These are phyloP conservation scores for Chaetophractus vellerosus DNA, from an alignment of 2,797 vertebrate genomes.

Conservation along the genomic window DNA sequence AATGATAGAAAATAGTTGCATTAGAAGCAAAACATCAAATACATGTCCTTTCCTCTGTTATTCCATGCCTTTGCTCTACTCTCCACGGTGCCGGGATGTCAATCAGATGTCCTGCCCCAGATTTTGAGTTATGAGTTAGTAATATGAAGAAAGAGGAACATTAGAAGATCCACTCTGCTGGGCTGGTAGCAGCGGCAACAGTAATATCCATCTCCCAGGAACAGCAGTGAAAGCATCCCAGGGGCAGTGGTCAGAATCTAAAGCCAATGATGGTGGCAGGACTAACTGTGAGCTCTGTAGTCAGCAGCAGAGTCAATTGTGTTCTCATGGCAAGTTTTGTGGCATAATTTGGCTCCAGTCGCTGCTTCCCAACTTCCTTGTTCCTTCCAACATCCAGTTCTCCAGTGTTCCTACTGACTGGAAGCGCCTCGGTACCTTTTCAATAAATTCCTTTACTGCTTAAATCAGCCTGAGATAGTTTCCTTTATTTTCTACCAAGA, in stretches of 20 bases:
- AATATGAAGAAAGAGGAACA: not conserved
- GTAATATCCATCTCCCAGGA: not conserved
- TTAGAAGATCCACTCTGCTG: not conserved
- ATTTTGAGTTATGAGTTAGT: not conserved
- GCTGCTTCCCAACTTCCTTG: not conserved
- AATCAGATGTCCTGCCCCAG: not conserved
- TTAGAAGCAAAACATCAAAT: conserved; percentile 25
- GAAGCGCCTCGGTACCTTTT: not conserved
- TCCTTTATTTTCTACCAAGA: not conserved
- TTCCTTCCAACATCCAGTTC: not conserved
- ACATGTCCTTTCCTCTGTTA: not conserved
- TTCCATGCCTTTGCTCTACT: not conserved
- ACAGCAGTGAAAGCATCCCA: no score
- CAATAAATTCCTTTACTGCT: not conserved
- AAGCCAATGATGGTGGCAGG: not conserved
- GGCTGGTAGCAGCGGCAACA: not conserved
- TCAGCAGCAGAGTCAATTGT: not conserved
- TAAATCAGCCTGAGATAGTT: not conserved
- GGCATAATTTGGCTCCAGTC: not conserved
- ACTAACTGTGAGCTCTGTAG: rapidly evolving
- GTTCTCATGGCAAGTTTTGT: not conserved
- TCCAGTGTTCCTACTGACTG: not conserved
- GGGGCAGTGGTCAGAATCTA: not conserved
- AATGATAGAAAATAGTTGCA: conserved; percentile 25
- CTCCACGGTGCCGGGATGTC: not conserved